Base-by-base conservation (phyloP, 2,113 vertebrate genomes). In the Spea multiplicata region DNA sequence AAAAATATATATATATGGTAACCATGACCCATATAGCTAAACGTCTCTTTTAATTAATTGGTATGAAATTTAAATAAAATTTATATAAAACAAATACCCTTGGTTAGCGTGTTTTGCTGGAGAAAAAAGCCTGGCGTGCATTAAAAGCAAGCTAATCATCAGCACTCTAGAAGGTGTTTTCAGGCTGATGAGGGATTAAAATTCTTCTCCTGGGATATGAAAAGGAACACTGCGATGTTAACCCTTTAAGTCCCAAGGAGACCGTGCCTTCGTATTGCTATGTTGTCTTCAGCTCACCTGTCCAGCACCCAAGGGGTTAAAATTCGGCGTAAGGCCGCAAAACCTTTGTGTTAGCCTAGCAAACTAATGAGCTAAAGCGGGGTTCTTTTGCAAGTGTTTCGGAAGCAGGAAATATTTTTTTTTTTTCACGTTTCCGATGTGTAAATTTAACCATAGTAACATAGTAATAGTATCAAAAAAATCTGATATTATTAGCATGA, bases 131-230 rank as follows among this genome's bases (percentile, higher is more conserved):
- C 30, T 64, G 61, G 17, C n/a, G 10, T 12, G 61, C 61, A 30
- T 67, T 30, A 8, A 75, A 44, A 71, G 49, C 13, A 78, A 49
- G 47, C 62, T 9, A 78, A 68, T 65, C 30, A 45, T 45, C 6
- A 47, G 45, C 61, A 12, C 64, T 81, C 1, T 45, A 16, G 50
- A 62, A 4, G 14, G 12, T 74, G 48, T 73, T 52, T 81, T 69
- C 0, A 10, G 47, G 49, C 75, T 81, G 1, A 1, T 45, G 7
- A 57, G 30, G 30, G 72, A 71, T 71, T 71, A 17, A 47, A 71
- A 14, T 3, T 57, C 10, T n/a, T 52, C 78, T 64, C 66, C 8
- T 45, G 13, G 16, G 68, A 74, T 66, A 66, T 73, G 8, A 74
- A n/a, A 49, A 49, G 7, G 8, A 30, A 16, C 13, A 70, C 7